phyloP scores from a whole-genome alignment of 2,797 vertebrate genomes.

The Xenopus petersii region DNA sequence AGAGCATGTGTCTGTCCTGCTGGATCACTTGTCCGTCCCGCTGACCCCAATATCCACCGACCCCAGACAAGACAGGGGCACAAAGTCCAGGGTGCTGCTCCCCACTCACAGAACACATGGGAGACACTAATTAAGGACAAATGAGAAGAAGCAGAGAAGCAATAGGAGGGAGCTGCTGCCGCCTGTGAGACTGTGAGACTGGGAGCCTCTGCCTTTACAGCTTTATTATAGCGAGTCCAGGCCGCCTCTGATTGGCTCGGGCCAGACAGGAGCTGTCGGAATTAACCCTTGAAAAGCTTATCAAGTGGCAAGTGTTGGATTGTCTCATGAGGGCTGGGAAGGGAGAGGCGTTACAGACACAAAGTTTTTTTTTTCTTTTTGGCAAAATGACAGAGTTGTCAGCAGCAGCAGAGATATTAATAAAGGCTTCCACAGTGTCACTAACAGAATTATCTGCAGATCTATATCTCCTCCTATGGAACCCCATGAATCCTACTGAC shows the following conservation, averaged over 20 bases:
- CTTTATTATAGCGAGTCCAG: constrained; percentile 97
- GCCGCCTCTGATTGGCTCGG: constrained; percentile 93
- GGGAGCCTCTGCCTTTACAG: constrained; percentile 80
- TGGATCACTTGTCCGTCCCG: constrained; percentile 36
- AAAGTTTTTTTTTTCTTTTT: constrained; percentile 54
- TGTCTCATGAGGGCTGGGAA: too few species aligned
- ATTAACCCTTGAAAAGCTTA: constrained; percentile 72
- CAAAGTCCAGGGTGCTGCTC: constrained; percentile 79
- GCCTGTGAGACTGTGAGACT: constrained; percentile 74
- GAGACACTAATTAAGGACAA: constrained; percentile 68
- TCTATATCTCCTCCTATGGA: constrained; percentile 44
- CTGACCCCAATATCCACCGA: constrained; percentile 70
- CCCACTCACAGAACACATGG: constrained; percentile 85
- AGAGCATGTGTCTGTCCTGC: constrained; percentile 56
- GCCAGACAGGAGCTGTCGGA: constrained; percentile 82
- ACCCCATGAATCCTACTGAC: background rate
- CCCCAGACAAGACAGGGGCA: constrained; percentile 89
- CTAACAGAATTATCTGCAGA: constrained; percentile 47
- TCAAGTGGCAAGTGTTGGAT: too few species aligned
- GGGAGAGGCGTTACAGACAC: background rate
- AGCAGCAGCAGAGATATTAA: constrained; percentile 49
- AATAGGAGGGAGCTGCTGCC: constrained; percentile 74
- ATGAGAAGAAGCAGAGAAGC: constrained; percentile 69
- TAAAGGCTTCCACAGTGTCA: constrained; percentile 49
- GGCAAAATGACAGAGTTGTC: constrained; percentile 66